Percentiles rank a stretch among this genome's conserved stretches.
Evolutionary conservation across 1,140 invertebrate species (phyloP).

Genomic region (Atta texana): DNA sequence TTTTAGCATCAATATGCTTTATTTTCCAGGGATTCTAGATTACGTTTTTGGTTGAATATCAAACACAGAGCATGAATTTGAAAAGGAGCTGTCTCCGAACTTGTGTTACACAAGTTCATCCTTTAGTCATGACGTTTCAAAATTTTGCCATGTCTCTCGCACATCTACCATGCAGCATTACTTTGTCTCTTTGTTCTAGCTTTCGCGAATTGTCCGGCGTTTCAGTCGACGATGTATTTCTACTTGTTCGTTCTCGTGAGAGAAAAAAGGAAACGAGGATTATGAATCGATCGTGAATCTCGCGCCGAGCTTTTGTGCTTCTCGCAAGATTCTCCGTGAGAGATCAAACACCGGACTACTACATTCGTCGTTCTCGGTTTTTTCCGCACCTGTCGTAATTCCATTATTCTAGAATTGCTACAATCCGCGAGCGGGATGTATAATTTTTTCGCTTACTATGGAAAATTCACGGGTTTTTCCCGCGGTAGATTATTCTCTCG

Average conservation of each 20-base stretch:
- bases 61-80: not conserved
- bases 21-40: not conserved
- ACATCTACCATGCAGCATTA: not conserved
- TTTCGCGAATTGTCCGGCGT: slow-evolving; percentile 30
- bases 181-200: not conserved
- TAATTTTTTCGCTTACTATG: slow-evolving; percentile 39
- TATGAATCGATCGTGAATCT: slow-evolving; percentile 44
- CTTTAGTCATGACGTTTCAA: not conserved
- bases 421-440: slow-evolving; percentile 23
- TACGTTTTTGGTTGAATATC: not conserved
- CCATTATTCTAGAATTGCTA: slow-evolving; percentile 42
- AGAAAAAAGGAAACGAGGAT: not conserved
- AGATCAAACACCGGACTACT: slow-evolving; percentile 39
- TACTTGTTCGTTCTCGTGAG: not conserved
- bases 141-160: slow-evolving; percentile 1
- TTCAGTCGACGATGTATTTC: not conserved
- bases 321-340: not conserved
- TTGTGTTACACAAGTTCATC: not conserved
- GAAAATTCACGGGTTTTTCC: slow-evolving; percentile 26
- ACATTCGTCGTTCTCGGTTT: slow-evolving; percentile 11
- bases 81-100: not conserved
- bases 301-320: slow-evolving; percentile 8
- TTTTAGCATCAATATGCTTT: slow-evolving; percentile 6
- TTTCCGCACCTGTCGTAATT: slow-evolving; percentile 34
- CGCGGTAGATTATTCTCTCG: slow-evolving; percentile 52